Base-by-base conservation (phyloP, 2,797 vertebrate genomes). In the Steatocranus sp. region DNA sequence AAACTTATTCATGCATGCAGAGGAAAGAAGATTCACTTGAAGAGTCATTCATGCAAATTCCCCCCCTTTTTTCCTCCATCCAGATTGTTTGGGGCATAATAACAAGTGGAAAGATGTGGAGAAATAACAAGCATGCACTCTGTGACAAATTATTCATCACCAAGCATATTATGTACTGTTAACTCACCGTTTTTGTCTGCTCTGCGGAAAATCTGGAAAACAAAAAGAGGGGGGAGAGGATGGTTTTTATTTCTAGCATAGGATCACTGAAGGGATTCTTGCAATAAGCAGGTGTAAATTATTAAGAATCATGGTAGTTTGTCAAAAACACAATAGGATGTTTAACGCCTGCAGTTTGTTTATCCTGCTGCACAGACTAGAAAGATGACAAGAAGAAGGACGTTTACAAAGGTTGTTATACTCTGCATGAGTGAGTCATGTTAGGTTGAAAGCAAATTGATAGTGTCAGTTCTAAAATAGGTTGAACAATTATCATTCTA, bases 121-220 rank as follows among this genome's bases (percentile, higher is more conserved):
- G 49, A 70, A 87, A 76, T 12, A 66, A 84, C 36, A 81, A 76
- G 73, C 41, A 61, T 34, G 78, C 78, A 75, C 53, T 76, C 53
- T 76, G 66, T 88, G 61, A 76, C 48, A 82, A 78, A 84, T 86
- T 25, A 76, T 82, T 83, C 75, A 78, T 77, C 53, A 20, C 3
- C 3, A 15, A 83, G 74, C 75, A 61, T 27, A 27, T 68, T 32
- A 58, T 51, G 73, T 70, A 10, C 43, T 49, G 63, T 91, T 90
- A 87, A 94, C 98, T 97, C 94, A 99, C 98, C 98, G 0, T 99
- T 99, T 96, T 99, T 99, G 96, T 99, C 98, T 1, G 98, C 98
- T 90, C 98, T 95, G 27, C 97, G 97, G 95, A 99, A 99, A 94
- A 99, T 98, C 98, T 99, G 96, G n/a, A 95, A 94, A 18, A 86